Percentiles rank a stretch among this genome's conserved stretches.
Conservation (phyloP, 1,140 invertebrate genomes). For the Sycophila sp. region DNA sequence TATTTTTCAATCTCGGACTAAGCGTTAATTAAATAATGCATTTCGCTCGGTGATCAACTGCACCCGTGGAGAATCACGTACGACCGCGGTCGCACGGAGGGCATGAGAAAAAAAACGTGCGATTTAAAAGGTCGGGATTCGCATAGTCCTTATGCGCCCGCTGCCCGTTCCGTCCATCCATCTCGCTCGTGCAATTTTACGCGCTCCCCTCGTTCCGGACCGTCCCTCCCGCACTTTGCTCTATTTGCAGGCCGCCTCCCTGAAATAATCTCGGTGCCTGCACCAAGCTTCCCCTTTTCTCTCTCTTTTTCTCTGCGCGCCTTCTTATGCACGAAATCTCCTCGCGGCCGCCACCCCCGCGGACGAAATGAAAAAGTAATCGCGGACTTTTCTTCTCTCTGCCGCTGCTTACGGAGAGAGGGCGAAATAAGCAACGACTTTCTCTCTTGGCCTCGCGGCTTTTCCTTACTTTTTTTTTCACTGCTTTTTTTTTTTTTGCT, state of each 20-base stretch:
- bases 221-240: conserved; percentile 16
- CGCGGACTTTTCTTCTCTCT: conserved; percentile 1
- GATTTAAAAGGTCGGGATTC: too few relatives aligned
- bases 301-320: background rate
- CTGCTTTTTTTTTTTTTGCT: background rate
- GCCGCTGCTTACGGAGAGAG: too few relatives aligned
- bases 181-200: conserved; percentile 5
- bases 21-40: conserved; percentile 4
- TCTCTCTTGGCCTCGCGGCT: too few relatives aligned
- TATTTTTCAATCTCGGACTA: too few relatives aligned
- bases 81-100: too few relatives aligned
- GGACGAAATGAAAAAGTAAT: conserved; percentile 1
- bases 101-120: too few relatives aligned
- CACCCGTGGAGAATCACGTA: too few relatives aligned
- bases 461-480: background rate
- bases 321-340: conserved; percentile 1
- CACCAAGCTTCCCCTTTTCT: background rate
- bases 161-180: too few relatives aligned
- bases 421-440: too few relatives aligned
- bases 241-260: conserved; percentile 14
- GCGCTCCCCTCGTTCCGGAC: background rate
- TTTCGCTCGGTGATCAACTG: background rate
- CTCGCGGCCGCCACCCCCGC: too few relatives aligned
- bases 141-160: too few relatives aligned
- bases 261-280: conserved; percentile 19